Base-by-base conservation (phyloP, 1,140 invertebrate species). In the Carcinoscorpius rotundicauda region DNA sequence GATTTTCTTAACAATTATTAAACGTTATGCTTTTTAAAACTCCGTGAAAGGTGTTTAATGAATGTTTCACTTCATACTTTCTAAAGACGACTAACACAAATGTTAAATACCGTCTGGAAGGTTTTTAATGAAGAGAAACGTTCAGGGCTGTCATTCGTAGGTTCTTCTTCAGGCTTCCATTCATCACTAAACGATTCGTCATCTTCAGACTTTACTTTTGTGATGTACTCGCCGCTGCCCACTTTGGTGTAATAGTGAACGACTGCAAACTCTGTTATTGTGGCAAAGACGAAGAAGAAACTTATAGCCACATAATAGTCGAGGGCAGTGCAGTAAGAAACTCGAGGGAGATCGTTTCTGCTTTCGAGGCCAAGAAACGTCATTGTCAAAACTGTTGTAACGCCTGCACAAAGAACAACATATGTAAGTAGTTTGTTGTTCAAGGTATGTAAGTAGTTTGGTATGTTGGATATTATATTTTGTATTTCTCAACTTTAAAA, bases 161-260 rank as follows among this genome's bases (percentile, higher is more conserved):
- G 29, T 29, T 29, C 29, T 29, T 29, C 29, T 29, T 29, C 29
- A 29, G 29, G 29, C 29, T 29, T 29, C 29, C 29, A 29, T 29
- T 29, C 29, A 29, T 29, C 29, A 29, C 29, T 29, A 29, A 29
- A 29, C 29, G 29, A 29, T 2, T 29, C 29, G 29, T 29, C 29
- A 29, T 29, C 29, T 29, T 29, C 29, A 29, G 29, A 29, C 29
- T 29, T 29, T 29, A 29, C 29, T 29, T 29, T 29, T 29, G 29
- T 29, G 29, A 29, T 29, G 29, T 87, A 86, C 73, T 93, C 90
- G 0, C 89, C 90, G 6, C 87, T 91, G 9, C 89, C 89, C 69
- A 89, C 86, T 76, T 93, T 93, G 4, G 90, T 93, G 75, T 89
- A 93, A 73, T 90, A 91, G 74, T 93, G 90, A 0, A 93, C 90